These are phyloP conservation scores for Crotophaga sulcirostris DNA, from an alignment of 2,113 vertebrate genomes.

Conservation along the genomic window DNA sequence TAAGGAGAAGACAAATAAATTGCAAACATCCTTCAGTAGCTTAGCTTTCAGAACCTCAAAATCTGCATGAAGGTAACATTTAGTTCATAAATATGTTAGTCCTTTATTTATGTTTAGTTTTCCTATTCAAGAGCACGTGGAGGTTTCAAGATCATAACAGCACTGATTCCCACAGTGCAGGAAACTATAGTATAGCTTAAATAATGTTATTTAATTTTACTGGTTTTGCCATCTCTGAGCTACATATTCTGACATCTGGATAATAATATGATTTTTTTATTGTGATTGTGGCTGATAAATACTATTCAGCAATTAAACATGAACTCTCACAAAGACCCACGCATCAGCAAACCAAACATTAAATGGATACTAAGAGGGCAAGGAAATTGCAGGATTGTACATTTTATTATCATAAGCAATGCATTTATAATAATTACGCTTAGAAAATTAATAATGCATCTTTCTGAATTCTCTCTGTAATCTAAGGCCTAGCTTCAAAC, in stretches of 20 bases:
- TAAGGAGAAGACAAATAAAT: constrained; percentile 12
- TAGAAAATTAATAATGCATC: background rate
- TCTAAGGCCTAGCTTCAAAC: background rate
- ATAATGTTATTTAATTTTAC: background rate
- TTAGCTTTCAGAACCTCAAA: background rate
- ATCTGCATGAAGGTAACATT: background rate
- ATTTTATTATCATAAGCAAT: background rate
- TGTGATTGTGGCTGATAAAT: background rate
- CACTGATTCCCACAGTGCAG: background rate
- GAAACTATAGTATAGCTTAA: background rate
- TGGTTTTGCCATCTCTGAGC: background rate
- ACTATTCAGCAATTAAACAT: background rate
- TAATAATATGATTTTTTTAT: background rate
- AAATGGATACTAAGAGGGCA: background rate
- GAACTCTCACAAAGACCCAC: background rate
- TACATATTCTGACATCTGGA: background rate
- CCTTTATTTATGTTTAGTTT: background rate
- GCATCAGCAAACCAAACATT: background rate
- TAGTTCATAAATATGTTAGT: background rate
- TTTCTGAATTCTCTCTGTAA: background rate
- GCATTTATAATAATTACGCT: background rate
- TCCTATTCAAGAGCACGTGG: background rate
- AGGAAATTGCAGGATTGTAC: background rate
- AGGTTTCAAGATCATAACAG: background rate
- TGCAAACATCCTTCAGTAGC: background rate